Base-by-base conservation (phyloP, 2,797 vertebrate genomes). In the Microhierax caerulescens region DNA sequence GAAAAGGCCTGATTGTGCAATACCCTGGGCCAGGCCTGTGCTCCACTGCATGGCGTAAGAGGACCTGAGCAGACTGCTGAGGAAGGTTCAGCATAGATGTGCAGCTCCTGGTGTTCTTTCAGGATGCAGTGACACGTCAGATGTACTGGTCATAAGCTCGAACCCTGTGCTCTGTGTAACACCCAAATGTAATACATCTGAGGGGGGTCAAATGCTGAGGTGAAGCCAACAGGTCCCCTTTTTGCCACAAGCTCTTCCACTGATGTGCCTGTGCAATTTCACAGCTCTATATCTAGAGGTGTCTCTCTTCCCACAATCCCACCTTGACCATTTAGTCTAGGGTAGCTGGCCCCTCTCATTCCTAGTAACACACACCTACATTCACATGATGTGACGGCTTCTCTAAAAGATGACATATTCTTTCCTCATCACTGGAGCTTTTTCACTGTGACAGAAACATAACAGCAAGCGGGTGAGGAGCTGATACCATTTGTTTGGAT, bases 151-250 rank as follows among this genome's bases (percentile, higher is more conserved):
- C 65, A 25, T 61, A 37, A 51, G 18, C 30, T 45, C 51, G 56
- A 82, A 34, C 11, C 4, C 4, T 7, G 30, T 57, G 21, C 23
- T 69, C 16, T 69, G 12, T 20, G 13, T 73, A 60, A 28, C 20
- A 54, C 22, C 17, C 36, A 36, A 28, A 45, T 0, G 0, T 0
- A 1, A 15, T 32, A 32, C 20, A 9, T 81, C 28, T 24, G 25
- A 2, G 6, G 20, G 6, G 4, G 13, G 7, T 43, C 27, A 64
- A 19, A 53, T 4, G 3, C 32, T 54, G 59, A 79, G 20, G 20
- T n/a, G 56, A 69, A n/a, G 53, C n/a, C 30, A 81, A 41, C 13
- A 60, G 79, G 30, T 48, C 25, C 25, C 9, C 3, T 7, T 50
- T 65, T 30, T 56, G 8, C 64, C n/a, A 56, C 36, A 68, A 54